phyloP scores from a whole-genome alignment of 1,140 invertebrate species.

The Lycorma delicatula region DNA sequence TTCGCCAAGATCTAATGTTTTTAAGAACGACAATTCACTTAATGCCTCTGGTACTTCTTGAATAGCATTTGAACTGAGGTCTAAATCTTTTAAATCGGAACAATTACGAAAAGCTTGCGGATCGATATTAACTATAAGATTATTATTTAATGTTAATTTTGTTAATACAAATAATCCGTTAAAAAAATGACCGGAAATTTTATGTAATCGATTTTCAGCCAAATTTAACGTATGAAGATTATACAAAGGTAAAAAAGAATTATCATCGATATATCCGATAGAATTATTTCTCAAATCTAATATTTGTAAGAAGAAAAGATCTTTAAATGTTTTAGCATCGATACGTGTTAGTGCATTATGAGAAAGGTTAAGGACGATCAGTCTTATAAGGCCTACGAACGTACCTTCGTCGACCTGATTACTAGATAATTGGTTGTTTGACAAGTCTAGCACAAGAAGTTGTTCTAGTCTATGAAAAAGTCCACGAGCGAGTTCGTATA shows the following conservation, averaged over 20 bases:
- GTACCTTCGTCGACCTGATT: constrained; percentile 72
- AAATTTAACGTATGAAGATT: constrained; percentile 80
- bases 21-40: constrained; percentile 69
- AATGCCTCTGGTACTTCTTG: constrained; percentile 71
- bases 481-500: constrained; percentile 68
- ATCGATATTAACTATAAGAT: constrained; percentile 70
- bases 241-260: constrained; percentile 75
- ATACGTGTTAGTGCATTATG: constrained; percentile 74
- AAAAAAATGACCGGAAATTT: constrained; percentile 69
- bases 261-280: constrained; percentile 76
- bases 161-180: constrained; percentile 76
- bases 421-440: constrained; percentile 74
- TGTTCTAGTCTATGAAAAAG: constrained; percentile 75
- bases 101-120: constrained; percentile 81
- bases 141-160: constrained; percentile 75
- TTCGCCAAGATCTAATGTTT: constrained; percentile 77
- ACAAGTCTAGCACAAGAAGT: constrained; percentile 75
- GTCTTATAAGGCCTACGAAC: constrained; percentile 70
- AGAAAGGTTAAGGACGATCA: constrained; percentile 77
- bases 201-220: constrained; percentile 72
- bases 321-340: constrained; percentile 76
- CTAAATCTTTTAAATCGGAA: constrained; percentile 81
- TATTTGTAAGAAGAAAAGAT: constrained; percentile 78
- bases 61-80: constrained; percentile 77
- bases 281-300: constrained; percentile 80